These are phyloP conservation scores for Vanessa tameamea DNA, from an alignment of 1,140 invertebrate species.

Conservation along the genomic window DNA sequence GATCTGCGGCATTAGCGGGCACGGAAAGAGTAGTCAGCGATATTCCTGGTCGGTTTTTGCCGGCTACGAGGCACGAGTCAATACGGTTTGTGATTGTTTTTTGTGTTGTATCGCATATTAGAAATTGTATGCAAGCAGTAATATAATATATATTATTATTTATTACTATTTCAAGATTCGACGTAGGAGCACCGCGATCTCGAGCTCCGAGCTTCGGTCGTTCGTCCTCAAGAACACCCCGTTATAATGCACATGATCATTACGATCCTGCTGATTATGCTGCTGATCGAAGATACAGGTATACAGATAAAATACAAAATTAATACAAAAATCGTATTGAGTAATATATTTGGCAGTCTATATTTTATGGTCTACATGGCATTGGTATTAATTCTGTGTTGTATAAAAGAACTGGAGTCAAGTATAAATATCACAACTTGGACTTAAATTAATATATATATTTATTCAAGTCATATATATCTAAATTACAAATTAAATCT, in stretches of 20 bases:
- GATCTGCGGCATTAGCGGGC: conserved; percentile 57
- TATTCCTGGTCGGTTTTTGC: conserved; percentile 53
- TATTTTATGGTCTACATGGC: too few species aligned
- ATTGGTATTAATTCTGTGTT: background rate
- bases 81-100: conserved; percentile 49
- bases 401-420: background rate
- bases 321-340: too few species aligned
- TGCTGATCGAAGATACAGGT: conserved; percentile 79
- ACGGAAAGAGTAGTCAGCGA: conserved; percentile 62
- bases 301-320: background rate
- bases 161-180: conserved; percentile 62
- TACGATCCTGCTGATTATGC: conserved; percentile 74
- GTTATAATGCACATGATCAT: conserved; percentile 68
- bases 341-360: too few species aligned
- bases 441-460: too few species aligned
- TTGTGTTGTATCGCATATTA: background rate
- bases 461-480: too few species aligned
- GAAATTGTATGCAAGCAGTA: background rate
- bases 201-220: conserved; percentile 69
- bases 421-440: too few species aligned
- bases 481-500: background rate
- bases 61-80: conserved; percentile 59
- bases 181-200: conserved; percentile 60
- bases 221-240: conserved; percentile 63
- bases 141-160: conserved; percentile 9